Percentiles rank a stretch among this genome's conserved stretches.
Conservation (phyloP, 2,888 invertebrate species). For the Lycophotia porphyrea region DNA sequence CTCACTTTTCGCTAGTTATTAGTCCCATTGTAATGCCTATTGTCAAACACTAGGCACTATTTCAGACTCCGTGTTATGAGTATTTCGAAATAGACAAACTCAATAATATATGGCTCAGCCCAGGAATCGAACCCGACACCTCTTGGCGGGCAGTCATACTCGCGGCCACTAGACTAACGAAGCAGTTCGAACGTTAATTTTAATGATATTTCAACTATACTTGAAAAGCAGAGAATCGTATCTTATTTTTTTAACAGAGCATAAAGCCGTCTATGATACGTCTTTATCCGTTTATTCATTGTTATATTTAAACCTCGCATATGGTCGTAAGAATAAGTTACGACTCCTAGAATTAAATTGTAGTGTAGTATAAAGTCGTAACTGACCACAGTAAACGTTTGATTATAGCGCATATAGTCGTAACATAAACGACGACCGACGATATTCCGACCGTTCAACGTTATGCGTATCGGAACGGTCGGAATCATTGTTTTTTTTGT, state of each 20-base stretch:
- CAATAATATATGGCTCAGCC: background rate
- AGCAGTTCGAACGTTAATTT: background rate
- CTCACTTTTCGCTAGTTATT: constrained; percentile 3
- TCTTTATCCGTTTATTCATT: background rate
- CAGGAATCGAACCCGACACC: background rate
- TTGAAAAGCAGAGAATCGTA: constrained; percentile 4
- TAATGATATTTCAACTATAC: background rate
- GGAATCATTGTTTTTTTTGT: background rate
- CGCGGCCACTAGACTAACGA: no score
- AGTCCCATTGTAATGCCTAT: constrained; percentile 4
- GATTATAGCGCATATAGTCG: constrained; percentile 9
- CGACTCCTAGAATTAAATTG: constrained; percentile 2
- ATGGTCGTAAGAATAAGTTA: constrained; percentile 12
- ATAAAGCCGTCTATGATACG: constrained; percentile 7
- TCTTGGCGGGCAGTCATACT: background rate
- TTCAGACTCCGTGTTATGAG: background rate
- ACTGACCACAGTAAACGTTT: constrained; percentile 1
- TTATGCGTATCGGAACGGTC: background rate
- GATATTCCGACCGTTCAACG: no score
- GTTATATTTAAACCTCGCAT: background rate
- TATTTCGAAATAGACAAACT: background rate
- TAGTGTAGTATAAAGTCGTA: constrained; percentile 6
- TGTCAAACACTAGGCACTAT: constrained; percentile 2
- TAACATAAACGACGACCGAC: no score
- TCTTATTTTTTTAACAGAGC: constrained; percentile 4